Evolutionary conservation across 2,888 invertebrate genomes (phyloP), one percentile per base, ranked within the genome.

Genomic region (Vesta saturnalis): DNA sequence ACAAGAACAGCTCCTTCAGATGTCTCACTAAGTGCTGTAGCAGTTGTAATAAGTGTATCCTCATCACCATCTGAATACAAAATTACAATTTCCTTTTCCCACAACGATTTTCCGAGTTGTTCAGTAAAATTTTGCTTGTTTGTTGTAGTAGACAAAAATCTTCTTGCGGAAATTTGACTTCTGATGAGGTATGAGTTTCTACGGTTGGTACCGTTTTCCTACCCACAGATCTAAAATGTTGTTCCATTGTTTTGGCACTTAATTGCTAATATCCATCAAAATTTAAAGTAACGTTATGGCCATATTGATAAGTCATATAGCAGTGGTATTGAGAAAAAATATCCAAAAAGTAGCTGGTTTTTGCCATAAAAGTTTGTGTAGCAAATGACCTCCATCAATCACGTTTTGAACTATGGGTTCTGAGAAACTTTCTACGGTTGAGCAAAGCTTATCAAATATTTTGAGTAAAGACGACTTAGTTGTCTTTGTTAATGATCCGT

Each of bases 61-160:
- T 18, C 30, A 56, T 56, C 56, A 56, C 56, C 56, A 56, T 56
- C 56, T n/a, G n/a, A n/a, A n/a, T n/a, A n/a, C n/a, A n/a, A n/a
- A n/a, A n/a, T n/a, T n/a, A n/a, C n/a, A 30, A 56, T 56, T 23
- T 21, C 56, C 12, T 23, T 56, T 35, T 35, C 18, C 16, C 16
- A 35, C 58, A 58, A 39, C 39, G 18, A 15, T 14, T 18, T 58
- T 35, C 58, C 39, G 14, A 58, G 58, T 6, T 10, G 15, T 18
- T 18, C 1, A 6, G 30, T 58, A 39, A 58, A 39, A 39, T 18
- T 35, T 10, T 16, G 15, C 18, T 58, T 58, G 18, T 58, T 39
- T 39, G 58, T 58, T 35, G 39, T 35, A 14, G 23, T 58, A 2
- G 18, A 58, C 39, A 58, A 18, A 58, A 58, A 58, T 30, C 58